Percentiles rank a stretch among this genome's conserved stretches.
phyloP scores from a whole-genome alignment of 2,113 vertebrate species.

The Columba janthina region DNA sequence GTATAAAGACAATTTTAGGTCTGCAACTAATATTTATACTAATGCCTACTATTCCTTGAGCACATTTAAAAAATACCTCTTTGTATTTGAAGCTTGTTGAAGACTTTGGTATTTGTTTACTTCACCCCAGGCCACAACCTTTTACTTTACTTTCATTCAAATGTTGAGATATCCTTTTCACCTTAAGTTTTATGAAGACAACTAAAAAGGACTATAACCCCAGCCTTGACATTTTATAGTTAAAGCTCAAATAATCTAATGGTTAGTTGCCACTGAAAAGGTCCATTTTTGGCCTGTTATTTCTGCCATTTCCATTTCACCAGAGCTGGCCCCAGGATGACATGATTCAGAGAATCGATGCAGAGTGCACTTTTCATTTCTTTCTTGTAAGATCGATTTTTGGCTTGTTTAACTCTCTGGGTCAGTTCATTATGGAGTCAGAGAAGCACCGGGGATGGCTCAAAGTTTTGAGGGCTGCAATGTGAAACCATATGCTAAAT shows the following conservation, averaged over 20 bases:
- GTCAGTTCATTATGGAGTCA: not conserved
- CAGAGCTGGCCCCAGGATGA: not conserved
- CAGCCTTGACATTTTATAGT: not conserved
- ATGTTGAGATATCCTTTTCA: not conserved
- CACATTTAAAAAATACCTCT: not conserved
- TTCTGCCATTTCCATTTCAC: not conserved
- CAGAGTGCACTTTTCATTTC: not conserved
- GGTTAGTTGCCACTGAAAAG: not conserved
- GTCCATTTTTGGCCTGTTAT: not conserved
- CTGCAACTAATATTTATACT: not conserved
- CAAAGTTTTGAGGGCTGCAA: not conserved
- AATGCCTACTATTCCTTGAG: not conserved
- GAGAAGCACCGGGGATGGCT: not conserved
- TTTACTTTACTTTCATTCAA: not conserved
- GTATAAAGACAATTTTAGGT: not conserved
- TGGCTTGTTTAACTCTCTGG: not conserved
- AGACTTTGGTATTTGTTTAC: not conserved
- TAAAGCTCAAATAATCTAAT: not conserved
- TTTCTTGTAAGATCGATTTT: constrained; percentile 3
- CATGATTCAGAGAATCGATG: accelerated
- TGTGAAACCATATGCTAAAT: not conserved
- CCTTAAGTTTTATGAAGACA: not conserved
- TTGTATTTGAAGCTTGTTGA: not conserved
- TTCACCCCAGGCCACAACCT: not conserved
- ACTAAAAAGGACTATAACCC: not conserved